Conservation (phyloP, 2,797 vertebrate genomes). For the Rhadinocentrus ornatus region DNA sequence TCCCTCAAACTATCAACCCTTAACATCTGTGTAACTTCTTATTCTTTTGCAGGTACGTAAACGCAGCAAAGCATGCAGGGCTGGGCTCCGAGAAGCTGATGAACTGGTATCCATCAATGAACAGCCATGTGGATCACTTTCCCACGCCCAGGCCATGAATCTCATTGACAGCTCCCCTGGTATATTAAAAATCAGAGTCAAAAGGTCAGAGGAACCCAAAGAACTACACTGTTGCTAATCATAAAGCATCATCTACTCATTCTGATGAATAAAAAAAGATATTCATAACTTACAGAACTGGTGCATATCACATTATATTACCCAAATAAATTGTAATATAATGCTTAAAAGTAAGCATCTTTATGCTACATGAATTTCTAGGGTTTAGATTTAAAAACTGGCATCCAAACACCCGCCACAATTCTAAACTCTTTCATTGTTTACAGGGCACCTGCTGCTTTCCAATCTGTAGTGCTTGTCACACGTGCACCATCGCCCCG, state of each 20-base stretch:
- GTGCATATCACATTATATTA: not conserved
- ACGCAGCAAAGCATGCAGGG: conserved; percentile 96
- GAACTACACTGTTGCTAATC: not conserved
- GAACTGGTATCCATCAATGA: conserved; percentile 94
- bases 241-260: not conserved
- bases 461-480: conserved; percentile 86
- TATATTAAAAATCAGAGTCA: conserved; percentile 88
- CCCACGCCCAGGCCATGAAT: conserved; percentile 95
- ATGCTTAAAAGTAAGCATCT: not conserved
- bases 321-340: not conserved
- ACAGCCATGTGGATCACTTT: conserved; percentile 87
- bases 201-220: conserved; percentile 83
- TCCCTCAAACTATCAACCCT: not conserved
- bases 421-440: conserved; percentile 29
- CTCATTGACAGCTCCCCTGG: conserved; percentile 91
- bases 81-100: conserved; percentile 92
- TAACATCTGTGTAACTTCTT: not conserved
- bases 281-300: not conserved
- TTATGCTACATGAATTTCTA: not conserved
- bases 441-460: conserved; percentile 81
- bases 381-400: not conserved
- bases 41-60: conserved; percentile 89
- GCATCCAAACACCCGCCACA: not conserved
- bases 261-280: not conserved
- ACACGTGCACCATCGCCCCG: conserved; percentile 85